These are phyloP conservation scores for Chloroceryle aenea DNA, from an alignment of 2,113 vertebrate genomes.

Conservation along the genomic window DNA sequence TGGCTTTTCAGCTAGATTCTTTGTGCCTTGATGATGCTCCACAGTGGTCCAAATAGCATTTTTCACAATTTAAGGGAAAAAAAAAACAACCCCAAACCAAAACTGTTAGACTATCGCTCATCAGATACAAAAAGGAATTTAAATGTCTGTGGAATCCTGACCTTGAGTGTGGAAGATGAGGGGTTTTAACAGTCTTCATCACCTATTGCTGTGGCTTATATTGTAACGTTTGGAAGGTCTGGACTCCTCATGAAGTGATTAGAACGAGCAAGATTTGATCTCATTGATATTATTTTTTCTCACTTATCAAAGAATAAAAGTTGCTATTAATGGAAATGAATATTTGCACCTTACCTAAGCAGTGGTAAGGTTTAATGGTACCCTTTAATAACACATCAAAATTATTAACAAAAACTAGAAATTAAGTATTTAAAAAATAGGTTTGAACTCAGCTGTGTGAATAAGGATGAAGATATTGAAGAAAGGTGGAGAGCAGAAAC, in stretches of 20 bases:
- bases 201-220: fast-evolving
- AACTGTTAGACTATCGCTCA: neutral
- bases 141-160: neutral
- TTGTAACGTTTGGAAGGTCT: neutral
- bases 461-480: neutral
- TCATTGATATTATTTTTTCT: neutral
- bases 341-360: neutral
- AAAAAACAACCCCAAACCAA: neutral
- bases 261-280: neutral
- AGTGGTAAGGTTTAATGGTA: neutral
- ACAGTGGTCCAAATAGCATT: neutral
- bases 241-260: neutral
- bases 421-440: neutral
- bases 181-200: neutral
- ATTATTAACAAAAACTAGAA: neutral
- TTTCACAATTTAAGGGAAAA: neutral
- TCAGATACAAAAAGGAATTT: neutral
- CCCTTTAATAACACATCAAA: neutral
- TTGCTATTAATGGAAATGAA: neutral
- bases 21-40: neutral
- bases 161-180: neutral
- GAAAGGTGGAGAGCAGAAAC: neutral
- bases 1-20: neutral
- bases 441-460: neutral
- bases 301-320: neutral